Evolutionary conservation across 2,888 invertebrate species (phyloP).

Genomic region (Zonitis immaculata): DNA sequence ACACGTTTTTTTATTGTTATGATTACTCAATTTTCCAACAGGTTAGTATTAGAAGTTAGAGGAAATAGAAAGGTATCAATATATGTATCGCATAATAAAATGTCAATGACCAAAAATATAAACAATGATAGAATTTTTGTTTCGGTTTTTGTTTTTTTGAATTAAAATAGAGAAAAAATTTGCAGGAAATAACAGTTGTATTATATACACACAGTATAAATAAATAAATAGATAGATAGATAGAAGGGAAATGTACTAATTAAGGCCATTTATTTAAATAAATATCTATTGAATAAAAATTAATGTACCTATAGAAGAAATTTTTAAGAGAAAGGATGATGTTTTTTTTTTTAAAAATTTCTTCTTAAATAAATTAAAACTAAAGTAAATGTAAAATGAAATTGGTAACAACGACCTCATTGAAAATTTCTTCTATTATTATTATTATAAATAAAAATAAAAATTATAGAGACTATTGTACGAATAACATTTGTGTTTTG

Average conservation of each 20-base stretch:
- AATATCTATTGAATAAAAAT: too few species aligned
- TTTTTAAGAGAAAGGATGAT: neutral
- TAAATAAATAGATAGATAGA: too few species aligned
- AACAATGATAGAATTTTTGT: neutral
- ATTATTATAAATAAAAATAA: too few species aligned
- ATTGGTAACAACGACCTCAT: neutral
- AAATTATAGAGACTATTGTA: too few species aligned
- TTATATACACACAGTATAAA: too few species aligned
- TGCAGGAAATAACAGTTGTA: neutral
- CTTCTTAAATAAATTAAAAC: neutral
- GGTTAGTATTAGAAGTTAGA: too few species aligned
- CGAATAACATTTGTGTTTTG: neutral
- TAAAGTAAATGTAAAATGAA: too few species aligned
- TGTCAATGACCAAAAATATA: slow-evolving; percentile 17
- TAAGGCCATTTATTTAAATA: too few species aligned
- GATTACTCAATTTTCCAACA: slow-evolving; percentile 4
- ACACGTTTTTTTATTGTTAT: too few species aligned
- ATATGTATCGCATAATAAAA: slow-evolving; percentile 1
- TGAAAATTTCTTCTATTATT: neutral
- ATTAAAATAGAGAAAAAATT: neutral
- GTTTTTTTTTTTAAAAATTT: too few species aligned
- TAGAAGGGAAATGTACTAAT: neutral
- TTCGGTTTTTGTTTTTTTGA: too few species aligned
- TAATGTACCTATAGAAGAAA: neutral
- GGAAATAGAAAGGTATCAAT: slow-evolving; percentile 4